phyloP scores from a whole-genome alignment of 2,888 invertebrate species.

The Lottia gigantea region DNA sequence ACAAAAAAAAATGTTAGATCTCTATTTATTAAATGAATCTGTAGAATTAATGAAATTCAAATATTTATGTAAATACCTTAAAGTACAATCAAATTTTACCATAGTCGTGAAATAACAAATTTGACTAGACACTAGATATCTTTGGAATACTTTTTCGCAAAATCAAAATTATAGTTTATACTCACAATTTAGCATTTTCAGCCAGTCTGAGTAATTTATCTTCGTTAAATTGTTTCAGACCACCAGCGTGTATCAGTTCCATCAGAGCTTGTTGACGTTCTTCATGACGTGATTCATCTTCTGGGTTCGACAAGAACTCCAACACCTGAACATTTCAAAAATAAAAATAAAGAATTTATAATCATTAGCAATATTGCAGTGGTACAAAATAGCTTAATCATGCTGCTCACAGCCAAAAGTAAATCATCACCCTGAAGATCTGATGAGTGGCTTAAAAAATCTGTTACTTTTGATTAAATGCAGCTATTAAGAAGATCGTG shows the following conservation, averaged over 20 bases:
- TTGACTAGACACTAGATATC: no score
- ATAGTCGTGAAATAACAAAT: neutral
- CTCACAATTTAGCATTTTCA: constrained; percentile 76
- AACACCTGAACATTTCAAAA: constrained; percentile 66
- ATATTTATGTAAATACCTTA: no score
- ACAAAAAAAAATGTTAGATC: no score
- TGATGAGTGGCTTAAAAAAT: no score
- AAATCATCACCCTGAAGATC: neutral
- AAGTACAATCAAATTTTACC: no score
- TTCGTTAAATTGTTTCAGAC: constrained; percentile 73
- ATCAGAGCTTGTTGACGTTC: constrained; percentile 81
- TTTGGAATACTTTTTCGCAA: no score
- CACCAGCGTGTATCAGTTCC: constrained; percentile 75
- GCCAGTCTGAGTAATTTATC: constrained; percentile 75
- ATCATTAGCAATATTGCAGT: neutral
- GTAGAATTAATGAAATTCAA: no score
- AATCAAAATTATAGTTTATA: constrained; percentile 23
- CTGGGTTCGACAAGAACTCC: constrained; percentile 70
- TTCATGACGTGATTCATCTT: constrained; percentile 69
- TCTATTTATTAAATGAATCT: no score
- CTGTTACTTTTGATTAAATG: no score
- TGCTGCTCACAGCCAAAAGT: no score
- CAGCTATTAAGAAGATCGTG: no score
- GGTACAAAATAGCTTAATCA: neutral
- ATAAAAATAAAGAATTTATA: neutral